Percentiles rank a stretch among this genome's conserved stretches.
These are phyloP conservation scores for Strigamia crassipes DNA, from an alignment of 2,888 invertebrate genomes.

Conservation along the genomic window DNA sequence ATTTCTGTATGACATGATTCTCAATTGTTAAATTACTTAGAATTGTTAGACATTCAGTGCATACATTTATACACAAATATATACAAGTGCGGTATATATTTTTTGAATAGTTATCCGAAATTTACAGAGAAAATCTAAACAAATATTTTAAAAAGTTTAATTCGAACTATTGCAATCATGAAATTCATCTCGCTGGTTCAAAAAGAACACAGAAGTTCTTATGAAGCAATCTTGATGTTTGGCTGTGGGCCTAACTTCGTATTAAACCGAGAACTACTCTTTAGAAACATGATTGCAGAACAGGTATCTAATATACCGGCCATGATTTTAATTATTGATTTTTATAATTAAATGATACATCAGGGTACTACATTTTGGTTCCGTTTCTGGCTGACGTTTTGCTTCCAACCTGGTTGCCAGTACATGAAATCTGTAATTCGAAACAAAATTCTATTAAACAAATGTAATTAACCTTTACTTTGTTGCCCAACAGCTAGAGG, in stretches of 20 bases:
- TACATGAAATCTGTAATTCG: not conserved
- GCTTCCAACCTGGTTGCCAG: not conserved
- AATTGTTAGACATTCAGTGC: too few relatives aligned
- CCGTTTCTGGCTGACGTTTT: not conserved
- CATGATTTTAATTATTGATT: too few relatives aligned
- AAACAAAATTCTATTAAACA: too few relatives aligned
- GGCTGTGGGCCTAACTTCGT: not conserved
- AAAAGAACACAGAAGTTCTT: not conserved
- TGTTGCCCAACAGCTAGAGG: not conserved
- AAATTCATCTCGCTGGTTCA: not conserved
- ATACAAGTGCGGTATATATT: too few relatives aligned
- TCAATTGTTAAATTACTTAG: too few relatives aligned
- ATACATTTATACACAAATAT: too few relatives aligned
- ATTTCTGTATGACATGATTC: too few relatives aligned
- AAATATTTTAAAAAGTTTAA: too few relatives aligned
- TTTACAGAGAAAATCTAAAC: too few relatives aligned
- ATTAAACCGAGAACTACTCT: not conserved
- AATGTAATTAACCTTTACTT: not conserved
- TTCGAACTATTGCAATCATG: not conserved
- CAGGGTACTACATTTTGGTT: not conserved
- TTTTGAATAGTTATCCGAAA: too few relatives aligned
- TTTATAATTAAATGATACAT: too few relatives aligned
- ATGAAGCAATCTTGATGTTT: not conserved
- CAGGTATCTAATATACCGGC: not conserved
- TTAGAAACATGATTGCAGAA: not conserved